These are phyloP conservation scores for Tenualosa thibaudeaui DNA, from an alignment of 2,797 vertebrate species.

Conservation along the genomic window DNA sequence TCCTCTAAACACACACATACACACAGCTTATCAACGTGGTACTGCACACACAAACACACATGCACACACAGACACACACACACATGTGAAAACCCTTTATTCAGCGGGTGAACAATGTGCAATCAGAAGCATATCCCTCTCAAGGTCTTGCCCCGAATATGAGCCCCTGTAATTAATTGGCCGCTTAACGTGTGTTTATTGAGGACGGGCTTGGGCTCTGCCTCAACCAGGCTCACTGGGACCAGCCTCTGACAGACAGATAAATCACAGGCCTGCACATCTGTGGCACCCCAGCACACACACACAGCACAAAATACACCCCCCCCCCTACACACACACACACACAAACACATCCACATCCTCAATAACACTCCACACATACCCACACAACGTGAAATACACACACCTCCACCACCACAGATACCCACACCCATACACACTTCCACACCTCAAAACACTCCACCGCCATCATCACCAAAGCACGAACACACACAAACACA, in stretches of 20 bases:
- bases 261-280: slow-evolving; percentile 77
- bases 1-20: not conserved
- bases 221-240: slow-evolving; percentile 63
- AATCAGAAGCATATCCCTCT: slow-evolving; percentile 61
- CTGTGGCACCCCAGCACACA: slow-evolving; percentile 60
- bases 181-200: slow-evolving; percentile 78
- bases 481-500: no score
- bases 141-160: slow-evolving; percentile 61
- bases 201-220: slow-evolving; percentile 67
- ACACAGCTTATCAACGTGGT: not conserved
- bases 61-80: not conserved
- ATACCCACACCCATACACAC: not conserved
- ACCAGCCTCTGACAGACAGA: slow-evolving; percentile 69
- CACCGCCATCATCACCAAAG: no score
- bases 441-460: not conserved
- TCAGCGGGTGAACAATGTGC: slow-evolving; percentile 56
- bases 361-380: not conserved
- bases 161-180: slow-evolving; percentile 76
- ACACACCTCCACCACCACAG: not conserved
- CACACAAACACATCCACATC: not conserved
- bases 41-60: not conserved
- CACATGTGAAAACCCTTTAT: slow-evolving; percentile 25
- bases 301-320: not conserved
- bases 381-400: not conserved
- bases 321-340: not conserved